These are phyloP conservation scores for Oreortyx pictus DNA, from an alignment of 2,797 vertebrate species.

Conservation along the genomic window DNA sequence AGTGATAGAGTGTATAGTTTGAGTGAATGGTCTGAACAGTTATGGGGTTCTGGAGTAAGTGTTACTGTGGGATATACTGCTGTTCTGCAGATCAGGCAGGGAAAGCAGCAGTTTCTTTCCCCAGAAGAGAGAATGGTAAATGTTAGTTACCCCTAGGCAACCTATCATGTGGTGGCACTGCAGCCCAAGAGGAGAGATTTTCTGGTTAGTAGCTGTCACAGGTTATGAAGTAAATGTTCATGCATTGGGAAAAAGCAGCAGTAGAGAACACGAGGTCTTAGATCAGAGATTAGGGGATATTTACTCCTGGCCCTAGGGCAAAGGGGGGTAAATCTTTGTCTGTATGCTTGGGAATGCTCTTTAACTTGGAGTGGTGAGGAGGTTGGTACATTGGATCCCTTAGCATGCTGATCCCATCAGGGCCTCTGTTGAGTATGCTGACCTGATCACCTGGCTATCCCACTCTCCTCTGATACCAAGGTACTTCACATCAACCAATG, in stretches of 20 bases:
- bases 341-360: not conserved
- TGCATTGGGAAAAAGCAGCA: not conserved
- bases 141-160: conserved; percentile 9
- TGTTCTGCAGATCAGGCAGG: not conserved
- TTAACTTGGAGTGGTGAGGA: not conserved
- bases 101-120: not conserved
- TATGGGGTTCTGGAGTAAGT: not conserved
- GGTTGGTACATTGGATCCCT: not conserved
- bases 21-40: not conserved
- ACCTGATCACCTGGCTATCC: not conserved
- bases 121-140: not conserved
- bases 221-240: conserved; percentile 17
- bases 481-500: not conserved
- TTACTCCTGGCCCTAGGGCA: not conserved
- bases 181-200: not conserved
- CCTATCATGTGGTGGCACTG: not conserved
- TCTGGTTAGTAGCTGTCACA: not conserved
- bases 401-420: not conserved
- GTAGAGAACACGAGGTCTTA: not conserved
- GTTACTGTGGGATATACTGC: not conserved
- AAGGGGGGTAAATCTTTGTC: not conserved
- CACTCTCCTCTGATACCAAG: not conserved
- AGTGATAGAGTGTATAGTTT: not conserved
- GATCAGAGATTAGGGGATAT: not conserved
- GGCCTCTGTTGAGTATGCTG: not conserved